Conservation (phyloP, 1,140 invertebrate genomes). For the Micrasema minimum region DNA sequence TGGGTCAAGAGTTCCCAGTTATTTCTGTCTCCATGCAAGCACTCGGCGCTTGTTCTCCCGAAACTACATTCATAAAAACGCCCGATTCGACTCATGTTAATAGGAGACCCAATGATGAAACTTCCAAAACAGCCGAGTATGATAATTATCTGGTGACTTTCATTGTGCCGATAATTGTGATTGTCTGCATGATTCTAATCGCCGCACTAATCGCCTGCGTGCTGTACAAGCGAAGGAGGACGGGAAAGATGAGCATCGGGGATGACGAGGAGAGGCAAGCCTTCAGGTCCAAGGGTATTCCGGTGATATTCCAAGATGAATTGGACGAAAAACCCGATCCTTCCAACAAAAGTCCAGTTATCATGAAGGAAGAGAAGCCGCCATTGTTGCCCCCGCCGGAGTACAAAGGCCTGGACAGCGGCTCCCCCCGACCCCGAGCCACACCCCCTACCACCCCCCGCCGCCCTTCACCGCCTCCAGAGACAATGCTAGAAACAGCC, state of each 20-base stretch:
- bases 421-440: constrained; percentile 58
- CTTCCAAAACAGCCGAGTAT: constrained; percentile 57
- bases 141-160: constrained; percentile 92
- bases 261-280: constrained; percentile 83
- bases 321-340: constrained; percentile 87
- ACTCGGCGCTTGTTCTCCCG: constrained; percentile 76
- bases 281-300: constrained; percentile 91
- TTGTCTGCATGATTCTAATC: constrained; percentile 87
- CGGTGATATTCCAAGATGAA: constrained; percentile 95
- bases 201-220: constrained; percentile 90
- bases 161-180: constrained; percentile 89
- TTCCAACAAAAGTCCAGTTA: constrained; percentile 89
- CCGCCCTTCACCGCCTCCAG: constrained; percentile 82
- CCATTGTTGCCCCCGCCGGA: constrained; percentile 77
- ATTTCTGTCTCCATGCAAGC: constrained; percentile 77
- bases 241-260: constrained; percentile 72
- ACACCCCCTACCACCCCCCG: constrained; percentile 79
- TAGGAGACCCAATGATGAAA: constrained; percentile 61
- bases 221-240: constrained; percentile 83
- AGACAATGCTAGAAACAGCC: constrained; percentile 72
- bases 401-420: constrained; percentile 65
- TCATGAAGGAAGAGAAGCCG: constrained; percentile 93
- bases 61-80: constrained; percentile 62
- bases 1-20: constrained; percentile 84
- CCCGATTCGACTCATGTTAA: constrained; percentile 28